phyloP scores from a whole-genome alignment of 2,797 vertebrate species.

The Meda fulgida region DNA sequence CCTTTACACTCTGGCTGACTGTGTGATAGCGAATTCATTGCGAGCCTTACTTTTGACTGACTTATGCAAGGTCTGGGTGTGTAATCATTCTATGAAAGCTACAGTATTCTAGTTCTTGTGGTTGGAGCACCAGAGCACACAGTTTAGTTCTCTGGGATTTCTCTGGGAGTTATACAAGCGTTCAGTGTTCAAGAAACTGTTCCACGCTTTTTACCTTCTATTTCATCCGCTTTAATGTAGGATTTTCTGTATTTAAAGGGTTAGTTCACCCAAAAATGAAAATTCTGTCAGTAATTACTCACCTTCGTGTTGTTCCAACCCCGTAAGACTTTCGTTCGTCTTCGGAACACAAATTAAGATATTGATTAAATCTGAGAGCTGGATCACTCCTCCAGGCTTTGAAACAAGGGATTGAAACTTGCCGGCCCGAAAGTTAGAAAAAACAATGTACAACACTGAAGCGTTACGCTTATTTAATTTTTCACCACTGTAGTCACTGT shows the following conservation, averaged over 20 bases:
- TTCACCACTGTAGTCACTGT: too few species aligned
- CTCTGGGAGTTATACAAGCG: neutral
- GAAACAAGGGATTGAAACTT: too few species aligned
- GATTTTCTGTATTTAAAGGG: neutral
- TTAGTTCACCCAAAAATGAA: too few species aligned
- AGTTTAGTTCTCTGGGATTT: slow-evolving; percentile 38
- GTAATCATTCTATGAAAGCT: slow-evolving; percentile 43
- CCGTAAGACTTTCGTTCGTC: too few species aligned
- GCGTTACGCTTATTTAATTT: too few species aligned
- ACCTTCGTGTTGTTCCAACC: too few species aligned
- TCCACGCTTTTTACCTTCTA: neutral
- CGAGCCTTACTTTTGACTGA: slow-evolving; percentile 9
- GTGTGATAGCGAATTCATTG: neutral
- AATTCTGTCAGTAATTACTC: too few species aligned
- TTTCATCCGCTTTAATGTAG: neutral
- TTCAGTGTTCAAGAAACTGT: neutral
- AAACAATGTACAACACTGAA: too few species aligned
- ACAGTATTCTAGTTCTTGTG: slow-evolving; percentile 31
- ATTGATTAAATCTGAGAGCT: too few species aligned
- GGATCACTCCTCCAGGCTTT: too few species aligned
- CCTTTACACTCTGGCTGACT: slow-evolving; percentile 10
- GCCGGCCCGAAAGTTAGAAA: too few species aligned
- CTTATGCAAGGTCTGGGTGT: slow-evolving; percentile 29
- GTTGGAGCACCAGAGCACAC: slow-evolving; percentile 39
- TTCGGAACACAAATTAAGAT: too few species aligned